Evolutionary conservation across 1,140 invertebrate species (phyloP), one percentile per base, ranked within the genome.

Genomic region (Platyscapa corneri): DNA sequence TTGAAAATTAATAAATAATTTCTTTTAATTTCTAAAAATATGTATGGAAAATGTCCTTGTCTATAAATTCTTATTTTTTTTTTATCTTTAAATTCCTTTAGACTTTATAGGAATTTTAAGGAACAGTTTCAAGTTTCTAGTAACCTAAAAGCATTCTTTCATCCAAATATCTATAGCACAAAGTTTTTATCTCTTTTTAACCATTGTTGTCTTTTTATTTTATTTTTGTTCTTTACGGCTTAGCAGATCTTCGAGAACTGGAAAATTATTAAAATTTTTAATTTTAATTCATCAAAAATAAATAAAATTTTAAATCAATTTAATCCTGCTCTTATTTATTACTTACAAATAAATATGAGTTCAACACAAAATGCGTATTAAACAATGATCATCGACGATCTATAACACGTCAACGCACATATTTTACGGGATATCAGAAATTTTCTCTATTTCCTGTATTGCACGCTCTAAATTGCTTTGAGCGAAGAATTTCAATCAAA

Each of bases 1-100:
- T 74, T 75, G 42, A 23, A 80, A 80, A 85, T 64, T 42, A 85
- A 80, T 64, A n/a, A 75, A 80, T 75, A 80, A 49, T 30, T 42
- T 30, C 46, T 85, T 6, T 23, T 72, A 70, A 78, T 14, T 49
- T 75, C 76, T 67, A 70, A 78, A 84, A 84, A 74, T 77, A n/a
- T 46, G 53, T 46, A 77, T 42, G 76, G 77, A 79, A 70, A 72
- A 46, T 46, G 12, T 46, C 42, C 5, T 46, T 12, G 12, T 46
- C 42, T 7, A 46, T 1, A 42, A n/a, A n/a, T n/a, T n/a, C n/a
- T n/a, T n/a, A n/a, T n/a, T n/a, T n/a, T n/a, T n/a, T n/a, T n/a
- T n/a, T n/a, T n/a, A n/a, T n/a, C n/a, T n/a, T n/a, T n/a, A n/a
- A n/a, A n/a, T n/a, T n/a, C n/a, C n/a, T n/a, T n/a, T n/a, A n/a